Percentiles rank a stretch among this genome's conserved stretches.
Evolutionary conservation across 2,888 invertebrate species (phyloP).

Genomic region (Merodon equestris): DNA sequence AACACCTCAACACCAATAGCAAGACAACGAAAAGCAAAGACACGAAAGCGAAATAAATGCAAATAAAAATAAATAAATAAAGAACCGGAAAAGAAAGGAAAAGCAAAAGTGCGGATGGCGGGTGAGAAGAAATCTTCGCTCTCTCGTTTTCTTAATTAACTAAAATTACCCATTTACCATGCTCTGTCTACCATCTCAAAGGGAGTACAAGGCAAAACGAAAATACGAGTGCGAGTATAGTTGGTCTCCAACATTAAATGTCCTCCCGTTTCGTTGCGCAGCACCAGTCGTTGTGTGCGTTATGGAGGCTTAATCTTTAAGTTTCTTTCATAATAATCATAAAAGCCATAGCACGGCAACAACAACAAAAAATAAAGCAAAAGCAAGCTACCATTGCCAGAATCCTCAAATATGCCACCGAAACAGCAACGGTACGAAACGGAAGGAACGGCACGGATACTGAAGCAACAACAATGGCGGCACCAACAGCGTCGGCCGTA

Average conservation of each 20-base stretch:
- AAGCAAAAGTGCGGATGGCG: slow-evolving; percentile 41
- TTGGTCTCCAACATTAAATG: slow-evolving; percentile 39
- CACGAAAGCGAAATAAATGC: slow-evolving; percentile 4
- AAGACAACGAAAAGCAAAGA: not conserved
- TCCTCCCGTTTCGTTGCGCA: slow-evolving; percentile 19
- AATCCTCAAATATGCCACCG: not conserved
- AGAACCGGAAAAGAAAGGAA: slow-evolving; percentile 11
- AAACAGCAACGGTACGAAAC: slow-evolving; percentile 19
- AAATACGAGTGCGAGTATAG: slow-evolving; percentile 24
- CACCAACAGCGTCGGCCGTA: no score
- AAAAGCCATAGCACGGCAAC: slow-evolving; percentile 23
- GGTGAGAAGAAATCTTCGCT: no score
- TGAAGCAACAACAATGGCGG: slow-evolving; percentile 10
- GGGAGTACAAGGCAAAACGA: slow-evolving; percentile 12
- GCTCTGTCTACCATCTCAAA: slow-evolving; percentile 55
- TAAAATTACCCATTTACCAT: slow-evolving; percentile 64
- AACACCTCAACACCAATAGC: no score
- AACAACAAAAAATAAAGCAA: no score
- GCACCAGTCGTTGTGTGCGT: slow-evolving; percentile 21
- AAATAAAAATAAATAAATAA: no score
- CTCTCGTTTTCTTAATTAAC: slow-evolving; percentile 69
- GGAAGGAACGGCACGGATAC: slow-evolving; percentile 8
- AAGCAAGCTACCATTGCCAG: no score
- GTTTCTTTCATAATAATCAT: slow-evolving; percentile 59
- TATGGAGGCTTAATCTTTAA: slow-evolving; percentile 56